Evolutionary conservation across 2,797 vertebrate genomes (phyloP), one percentile per base, ranked within the genome.

Genomic region (Myotis vivesi): DNA sequence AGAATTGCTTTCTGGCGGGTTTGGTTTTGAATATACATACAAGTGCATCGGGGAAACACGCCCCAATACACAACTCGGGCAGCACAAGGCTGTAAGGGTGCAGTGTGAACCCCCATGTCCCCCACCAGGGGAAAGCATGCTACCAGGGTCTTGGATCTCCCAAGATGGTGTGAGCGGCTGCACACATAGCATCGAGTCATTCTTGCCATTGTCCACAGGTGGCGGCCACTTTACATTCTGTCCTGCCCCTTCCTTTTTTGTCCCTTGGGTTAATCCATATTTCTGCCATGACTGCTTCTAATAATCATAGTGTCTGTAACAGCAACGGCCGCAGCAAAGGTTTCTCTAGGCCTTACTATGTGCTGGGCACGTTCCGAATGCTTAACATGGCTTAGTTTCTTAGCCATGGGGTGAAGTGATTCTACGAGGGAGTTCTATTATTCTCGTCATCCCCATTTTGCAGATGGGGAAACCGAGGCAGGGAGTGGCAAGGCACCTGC

Each of bases 21-120:
- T 89, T 79, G 64, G 64, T 90, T 92, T 87, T 81, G 77, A 71
- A 55, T 22, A 36, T 30, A 68, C 77, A 33, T 5, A 28, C 44
- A 62, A 91, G 87, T 2, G 3, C 44, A n/a, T 2, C 12, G 83
- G 62, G 30, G 55, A 91, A 33, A 44, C 62, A 8, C 41, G 33
- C 19, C 28, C 57, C 69, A 20, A n/a, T 17, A 6, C 15, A 10
- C 7, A 15, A 10, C n/a, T 86, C 64, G 5, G 51, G 75, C 38
- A n/a, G 79, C 62, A 59, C 46, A 28, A 44, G 86, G 62, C 4
- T n/a, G 9, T n/a, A 22, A 71, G 33, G 13, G 51, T 28, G 3
- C 3, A 25, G n/a, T 38, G 51, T 1, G 30, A 75, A 23, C 44
- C 19, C 86, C n/a, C 16, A 10, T 1, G 3, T 15, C 28, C 22